Conservation (phyloP, 2,888 invertebrate genomes). For the Amaurobius ferox region DNA sequence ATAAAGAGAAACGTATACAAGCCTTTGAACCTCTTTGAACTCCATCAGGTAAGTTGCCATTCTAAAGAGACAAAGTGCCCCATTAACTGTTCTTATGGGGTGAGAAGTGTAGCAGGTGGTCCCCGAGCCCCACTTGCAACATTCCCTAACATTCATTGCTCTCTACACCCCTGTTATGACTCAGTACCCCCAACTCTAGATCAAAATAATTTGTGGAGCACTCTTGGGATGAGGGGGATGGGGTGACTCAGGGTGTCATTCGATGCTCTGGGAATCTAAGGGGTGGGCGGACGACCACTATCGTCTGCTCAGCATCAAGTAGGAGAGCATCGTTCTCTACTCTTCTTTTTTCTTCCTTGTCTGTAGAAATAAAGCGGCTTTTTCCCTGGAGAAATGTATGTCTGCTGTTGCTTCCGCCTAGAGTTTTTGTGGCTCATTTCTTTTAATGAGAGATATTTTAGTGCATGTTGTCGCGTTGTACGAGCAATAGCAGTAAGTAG, state of each 20-base stretch:
- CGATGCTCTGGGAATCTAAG: conserved; percentile 59
- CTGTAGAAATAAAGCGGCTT: neutral
- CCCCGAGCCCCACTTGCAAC: neutral
- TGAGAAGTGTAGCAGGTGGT: conserved; percentile 12
- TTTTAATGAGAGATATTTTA: conserved; percentile 2
- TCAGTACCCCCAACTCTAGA: neutral
- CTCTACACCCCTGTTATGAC: conserved; percentile 6
- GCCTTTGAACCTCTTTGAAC: neutral
- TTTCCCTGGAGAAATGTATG: neutral
- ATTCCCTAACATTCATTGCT: conserved; percentile 12
- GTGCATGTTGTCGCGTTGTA: neutral
- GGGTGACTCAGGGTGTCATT: conserved; percentile 57
- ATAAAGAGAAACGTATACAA: neutral
- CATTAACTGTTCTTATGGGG: neutral
- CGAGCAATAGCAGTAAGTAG: no score
- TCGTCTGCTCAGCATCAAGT: conserved; percentile 55
- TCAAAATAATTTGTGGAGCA: conserved; percentile 8
- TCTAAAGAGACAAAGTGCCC: neutral
- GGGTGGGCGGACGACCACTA: conserved; percentile 2
- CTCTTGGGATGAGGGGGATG: neutral
- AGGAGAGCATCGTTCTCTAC: neutral
- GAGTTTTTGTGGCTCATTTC: neutral
- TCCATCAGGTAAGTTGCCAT: conserved; percentile 1
- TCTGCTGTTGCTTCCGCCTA: neutral
- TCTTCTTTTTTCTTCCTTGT: neutral